Base-by-base conservation (phyloP, 1,140 invertebrate genomes). In the Drosophila mojavensis region DNA sequence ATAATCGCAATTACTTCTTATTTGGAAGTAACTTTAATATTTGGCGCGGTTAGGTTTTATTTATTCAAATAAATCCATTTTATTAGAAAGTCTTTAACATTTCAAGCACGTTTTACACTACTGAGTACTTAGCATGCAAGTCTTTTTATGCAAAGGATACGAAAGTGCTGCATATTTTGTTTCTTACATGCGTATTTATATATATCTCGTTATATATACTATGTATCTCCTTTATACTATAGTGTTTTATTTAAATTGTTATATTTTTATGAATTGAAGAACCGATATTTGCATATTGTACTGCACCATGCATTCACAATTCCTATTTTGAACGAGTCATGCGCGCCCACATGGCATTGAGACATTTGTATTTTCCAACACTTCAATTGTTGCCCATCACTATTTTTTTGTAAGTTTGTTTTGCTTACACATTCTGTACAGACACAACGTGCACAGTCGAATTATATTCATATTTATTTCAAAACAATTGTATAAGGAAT, bases 401-500 rank as follows among this genome's bases (percentile, higher is more conserved):
- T 79, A 20, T 45, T 75, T 24, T 24, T 33, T 5, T 9, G 1
- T 47, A 3, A 0, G 13, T 79, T 88, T 88, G 80, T 88, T 88
- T 59, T 88, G 84, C n/a, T 89, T 41, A 1, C 41, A 26, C 5
- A 47, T 82, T 70, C 68, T 55, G 3, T n/a, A 24, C 45, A 17
- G n/a, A 60, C 62, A 56, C 60, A 86, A 75, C 79, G 83, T 82
- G 83, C 58, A 20, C n/a, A 24, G 58, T 41, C 6, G n/a, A 6
- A 26, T 47, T n/a, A 4, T 15, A 13, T 15, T 17, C n/a, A 28
- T 5, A 59, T 5, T n/a, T 15, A 9, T 20, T 4, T 71, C 10
- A 1, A 56, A n/a, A 64, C 45, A 50, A 20, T 28, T 15, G 3
- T 3, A 53, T 47, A 41, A 50, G 13, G 4, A 11, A 15, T 0